Evolutionary conservation across 2,888 invertebrate species (phyloP).

Genomic region (Ditula angustiorana): DNA sequence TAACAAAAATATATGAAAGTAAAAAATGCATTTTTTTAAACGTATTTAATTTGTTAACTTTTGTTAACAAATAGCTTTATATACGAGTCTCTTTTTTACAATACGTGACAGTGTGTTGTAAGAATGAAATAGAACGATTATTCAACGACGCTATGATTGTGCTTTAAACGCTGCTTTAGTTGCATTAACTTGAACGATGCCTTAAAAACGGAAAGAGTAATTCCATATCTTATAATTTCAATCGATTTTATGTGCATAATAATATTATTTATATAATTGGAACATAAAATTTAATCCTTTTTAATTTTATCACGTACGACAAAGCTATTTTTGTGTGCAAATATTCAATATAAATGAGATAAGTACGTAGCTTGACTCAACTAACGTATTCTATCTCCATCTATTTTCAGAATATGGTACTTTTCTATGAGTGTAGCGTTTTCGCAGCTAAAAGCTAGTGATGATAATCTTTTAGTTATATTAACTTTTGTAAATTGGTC

Average conservation of each 20-base stretch:
- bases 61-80: background rate
- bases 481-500: conserved; percentile 84
- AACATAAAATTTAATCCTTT: conserved; percentile 14
- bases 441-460: conserved; percentile 87
- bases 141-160: conserved; percentile 11
- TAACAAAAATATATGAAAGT: no score
- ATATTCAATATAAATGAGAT: conserved; percentile 43
- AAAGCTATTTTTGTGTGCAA: background rate
- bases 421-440: conserved; percentile 86
- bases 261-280: background rate
- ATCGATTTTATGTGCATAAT: background rate
- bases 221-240: conserved; percentile 37
- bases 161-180: conserved; percentile 15
- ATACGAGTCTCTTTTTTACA: conserved; percentile 13
- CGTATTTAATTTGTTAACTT: no score
- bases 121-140: conserved; percentile 11
- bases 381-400: conserved; percentile 87
- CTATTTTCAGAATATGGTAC: conserved; percentile 90
- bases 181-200: conserved; percentile 41
- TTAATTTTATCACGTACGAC: background rate
- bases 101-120: background rate
- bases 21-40: background rate
- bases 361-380: conserved; percentile 65
- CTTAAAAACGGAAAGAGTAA: conserved; percentile 50
- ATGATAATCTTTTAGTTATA: conserved; percentile 86